Conservation (phyloP, 30 jellyfish, hydroid and myxozoan species). For the Rhopilema esculentum region DNA sequence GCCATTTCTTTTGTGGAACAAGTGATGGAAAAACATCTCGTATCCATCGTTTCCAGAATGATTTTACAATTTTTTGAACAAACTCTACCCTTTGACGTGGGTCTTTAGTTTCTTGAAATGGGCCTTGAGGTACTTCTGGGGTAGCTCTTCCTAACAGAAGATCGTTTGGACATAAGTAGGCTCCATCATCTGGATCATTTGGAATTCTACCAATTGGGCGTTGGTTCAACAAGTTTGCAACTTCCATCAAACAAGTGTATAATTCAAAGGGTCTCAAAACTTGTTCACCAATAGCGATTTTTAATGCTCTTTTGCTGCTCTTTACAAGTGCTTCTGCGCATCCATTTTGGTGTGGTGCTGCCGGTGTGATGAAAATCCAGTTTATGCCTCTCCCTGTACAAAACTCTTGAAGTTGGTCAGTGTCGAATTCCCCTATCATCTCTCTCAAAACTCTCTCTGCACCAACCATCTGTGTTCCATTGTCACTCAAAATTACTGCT, state of each 20-base stretch:
- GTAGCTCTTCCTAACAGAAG: slow-evolving; percentile 84
- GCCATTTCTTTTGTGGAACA: slow-evolving; percentile 58
- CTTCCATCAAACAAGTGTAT: slow-evolving; percentile 70
- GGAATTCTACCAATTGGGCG: slow-evolving; percentile 79
- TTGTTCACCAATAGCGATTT: slow-evolving; percentile 61
- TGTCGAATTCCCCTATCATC: slow-evolving; percentile 57
- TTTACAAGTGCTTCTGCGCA: slow-evolving; percentile 78
- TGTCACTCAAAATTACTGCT: slow-evolving; percentile 65
- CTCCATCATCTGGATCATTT: slow-evolving; percentile 87
- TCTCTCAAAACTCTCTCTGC: slow-evolving; percentile 60
- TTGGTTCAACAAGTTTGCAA: slow-evolving; percentile 62
- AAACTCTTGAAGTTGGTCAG: slow-evolving; percentile 33
- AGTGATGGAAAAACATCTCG: slow-evolving; percentile 79
- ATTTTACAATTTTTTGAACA: slow-evolving; percentile 62
- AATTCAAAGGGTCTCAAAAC: slow-evolving; percentile 63
- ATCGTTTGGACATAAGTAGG: slow-evolving; percentile 81
- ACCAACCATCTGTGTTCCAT: slow-evolving; percentile 77
- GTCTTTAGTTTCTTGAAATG: slow-evolving; percentile 63
- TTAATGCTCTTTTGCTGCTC: slow-evolving; percentile 53
- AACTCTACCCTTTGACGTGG: slow-evolving; percentile 74
- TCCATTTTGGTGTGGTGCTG: slow-evolving; percentile 81
- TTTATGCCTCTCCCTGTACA: slow-evolving; percentile 68
- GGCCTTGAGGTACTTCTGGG: slow-evolving; percentile 81
- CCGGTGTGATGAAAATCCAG: slow-evolving; percentile 78
- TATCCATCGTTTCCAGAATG: slow-evolving; percentile 69